A percentile compares a stretch with the other conserved stretches of the same genome.
Conservation (phyloP, 2,113 vertebrate species). For the Lepidothrix coronata region DNA sequence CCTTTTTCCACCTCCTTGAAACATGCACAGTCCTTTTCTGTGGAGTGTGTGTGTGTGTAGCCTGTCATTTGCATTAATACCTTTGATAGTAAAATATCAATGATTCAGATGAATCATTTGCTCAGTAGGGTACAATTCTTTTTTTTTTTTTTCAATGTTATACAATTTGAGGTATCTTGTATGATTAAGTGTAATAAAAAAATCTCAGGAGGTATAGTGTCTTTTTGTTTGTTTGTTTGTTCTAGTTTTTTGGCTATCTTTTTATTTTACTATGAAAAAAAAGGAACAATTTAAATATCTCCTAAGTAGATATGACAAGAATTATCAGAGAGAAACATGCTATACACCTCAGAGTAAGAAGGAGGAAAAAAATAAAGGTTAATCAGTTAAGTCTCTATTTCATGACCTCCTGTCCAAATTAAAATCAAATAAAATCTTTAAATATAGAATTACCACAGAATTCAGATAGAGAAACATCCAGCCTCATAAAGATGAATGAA, state of each 20-base stretch:
- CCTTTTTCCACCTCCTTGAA: background rate
- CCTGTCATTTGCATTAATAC: background rate
- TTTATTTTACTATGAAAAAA: background rate
- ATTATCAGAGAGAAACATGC: background rate
- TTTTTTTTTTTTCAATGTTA: background rate
- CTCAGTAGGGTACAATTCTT: background rate
- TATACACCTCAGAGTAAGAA: background rate
- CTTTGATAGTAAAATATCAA: background rate
- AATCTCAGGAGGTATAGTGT: background rate
- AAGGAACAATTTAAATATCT: background rate
- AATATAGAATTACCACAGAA: background rate
- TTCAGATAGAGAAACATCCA: conserved; percentile 30
- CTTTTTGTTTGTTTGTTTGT: background rate
- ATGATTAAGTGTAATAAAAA: background rate
- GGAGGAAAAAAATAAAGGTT: background rate
- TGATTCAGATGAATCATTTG: background rate
- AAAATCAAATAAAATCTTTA: conserved; percentile 12
- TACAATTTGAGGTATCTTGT: background rate
- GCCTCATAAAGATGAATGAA: conserved; percentile 9
- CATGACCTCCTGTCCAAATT: background rate
- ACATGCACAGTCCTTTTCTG: background rate
- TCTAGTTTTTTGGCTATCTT: background rate
- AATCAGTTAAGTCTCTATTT: background rate
- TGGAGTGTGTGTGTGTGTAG: background rate
- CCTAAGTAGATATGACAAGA: background rate